A percentile compares a stretch with the other conserved stretches of the same genome.
phyloP scores from a whole-genome alignment of 2,797 vertebrate species.

The Rhabdomys pumilio region DNA sequence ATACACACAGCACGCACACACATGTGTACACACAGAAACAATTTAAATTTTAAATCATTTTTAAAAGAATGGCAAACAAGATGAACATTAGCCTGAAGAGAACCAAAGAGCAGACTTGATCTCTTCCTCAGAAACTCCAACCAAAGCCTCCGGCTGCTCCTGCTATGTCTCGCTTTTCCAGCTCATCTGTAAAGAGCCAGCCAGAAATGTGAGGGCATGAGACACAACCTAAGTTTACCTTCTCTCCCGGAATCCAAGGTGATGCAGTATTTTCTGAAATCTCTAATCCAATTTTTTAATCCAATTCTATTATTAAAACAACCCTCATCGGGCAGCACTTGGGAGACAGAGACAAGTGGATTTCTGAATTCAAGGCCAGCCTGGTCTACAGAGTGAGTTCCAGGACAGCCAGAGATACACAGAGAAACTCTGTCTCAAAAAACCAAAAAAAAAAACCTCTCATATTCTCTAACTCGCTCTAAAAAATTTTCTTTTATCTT shows the following conservation, averaged over 20 bases:
- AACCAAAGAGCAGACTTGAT: not conserved
- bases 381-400: no score
- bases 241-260: not conserved
- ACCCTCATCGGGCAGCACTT: not conserved
- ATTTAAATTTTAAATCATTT: not conserved
- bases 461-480: not conserved
- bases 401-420: no score
- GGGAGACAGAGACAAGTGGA: no score
- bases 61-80: not conserved
- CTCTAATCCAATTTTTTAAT: not conserved
- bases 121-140: not conserved
- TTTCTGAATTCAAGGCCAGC: no score
- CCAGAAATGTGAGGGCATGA: fast-evolving
- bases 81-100: not conserved
- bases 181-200: not conserved
- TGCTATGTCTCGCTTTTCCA: not conserved
- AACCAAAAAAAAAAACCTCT: not conserved
- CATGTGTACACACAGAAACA: not conserved
- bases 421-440: no score
- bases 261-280: not conserved
- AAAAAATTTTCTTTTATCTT: slow-evolving; percentile 12
- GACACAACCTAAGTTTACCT: not conserved
- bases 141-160: not conserved
- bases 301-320: slow-evolving; percentile 58
- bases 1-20: not conserved